A percentile compares a stretch with the other conserved stretches of the same genome.
Conservation (phyloP, 2,113 vertebrate genomes). For the Campylomormyrus numenius region DNA sequence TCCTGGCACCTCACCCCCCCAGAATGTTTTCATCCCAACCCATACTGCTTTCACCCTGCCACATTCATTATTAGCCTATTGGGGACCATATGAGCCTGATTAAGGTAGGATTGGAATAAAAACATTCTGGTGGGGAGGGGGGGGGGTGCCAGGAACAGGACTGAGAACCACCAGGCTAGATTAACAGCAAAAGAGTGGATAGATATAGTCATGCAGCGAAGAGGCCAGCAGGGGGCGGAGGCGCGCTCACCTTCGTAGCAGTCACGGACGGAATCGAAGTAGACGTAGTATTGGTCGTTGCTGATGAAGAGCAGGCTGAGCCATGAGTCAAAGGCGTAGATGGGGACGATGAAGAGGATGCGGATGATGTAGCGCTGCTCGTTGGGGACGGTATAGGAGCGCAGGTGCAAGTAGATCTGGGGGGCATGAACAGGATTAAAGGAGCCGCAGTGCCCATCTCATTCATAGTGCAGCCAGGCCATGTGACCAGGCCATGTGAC, state of each 20-base stretch:
- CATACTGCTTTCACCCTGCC: no score
- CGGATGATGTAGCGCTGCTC: conserved; percentile 95
- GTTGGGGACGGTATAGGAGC: conserved; percentile 77
- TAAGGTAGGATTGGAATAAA: no score
- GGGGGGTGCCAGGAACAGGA: no score
- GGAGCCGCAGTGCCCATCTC: no score
- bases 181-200: neutral
- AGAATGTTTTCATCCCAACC: no score
- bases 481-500: neutral
- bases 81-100: no score
- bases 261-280: conserved; percentile 86
- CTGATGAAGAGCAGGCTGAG: conserved; percentile 91
- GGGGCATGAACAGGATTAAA: neutral
- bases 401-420: conserved; percentile 87
- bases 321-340: conserved; percentile 92
- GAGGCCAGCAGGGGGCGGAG: neutral
- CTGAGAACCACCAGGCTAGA: neutral
- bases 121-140: no score
- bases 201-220: neutral
- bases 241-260: conserved; percentile 80
- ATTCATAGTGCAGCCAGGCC: neutral
- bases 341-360: conserved; percentile 86
- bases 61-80: no score
- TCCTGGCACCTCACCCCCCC: no score
- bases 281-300: conserved; percentile 82